These are phyloP conservation scores for Steromphala cineraria DNA, from an alignment of 2,888 invertebrate species.

Conservation along the genomic window DNA sequence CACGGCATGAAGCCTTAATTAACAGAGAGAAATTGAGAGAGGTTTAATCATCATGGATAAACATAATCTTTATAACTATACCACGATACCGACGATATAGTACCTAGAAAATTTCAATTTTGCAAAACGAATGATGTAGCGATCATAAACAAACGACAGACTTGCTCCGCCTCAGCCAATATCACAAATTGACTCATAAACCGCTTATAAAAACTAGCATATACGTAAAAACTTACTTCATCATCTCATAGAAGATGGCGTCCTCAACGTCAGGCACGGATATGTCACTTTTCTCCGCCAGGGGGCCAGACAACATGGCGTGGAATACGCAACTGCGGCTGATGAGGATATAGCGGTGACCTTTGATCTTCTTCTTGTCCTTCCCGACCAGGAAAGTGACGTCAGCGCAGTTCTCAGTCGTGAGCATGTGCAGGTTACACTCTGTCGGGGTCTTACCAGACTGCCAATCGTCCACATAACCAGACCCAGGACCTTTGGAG, in stretches of 20 bases:
- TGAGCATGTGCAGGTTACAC: not conserved
- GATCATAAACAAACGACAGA: no score
- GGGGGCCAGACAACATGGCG: constrained; percentile 78
- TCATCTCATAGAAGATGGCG: constrained; percentile 36
- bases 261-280: constrained; percentile 36
- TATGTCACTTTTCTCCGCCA: constrained; percentile 57
- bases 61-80: no score
- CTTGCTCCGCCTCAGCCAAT: no score
- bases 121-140: no score
- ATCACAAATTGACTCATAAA: no score
- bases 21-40: no score
- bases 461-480: not conserved
- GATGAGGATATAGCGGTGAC: constrained; percentile 75
- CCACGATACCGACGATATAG: no score
- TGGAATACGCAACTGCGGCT: constrained; percentile 82
- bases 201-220: no score
- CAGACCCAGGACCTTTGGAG: not conserved
- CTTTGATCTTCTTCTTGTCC: constrained; percentile 14
- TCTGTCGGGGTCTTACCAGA: not conserved
- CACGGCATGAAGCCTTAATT: no score
- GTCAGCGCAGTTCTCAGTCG: constrained; percentile 26
- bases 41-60: no score
- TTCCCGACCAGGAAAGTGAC: constrained; percentile 39
- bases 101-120: no score
- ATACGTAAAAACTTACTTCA: constrained; percentile 26